Conservation (phyloP, 2,113 vertebrate species). For the Syrrhaptes paradoxus region DNA sequence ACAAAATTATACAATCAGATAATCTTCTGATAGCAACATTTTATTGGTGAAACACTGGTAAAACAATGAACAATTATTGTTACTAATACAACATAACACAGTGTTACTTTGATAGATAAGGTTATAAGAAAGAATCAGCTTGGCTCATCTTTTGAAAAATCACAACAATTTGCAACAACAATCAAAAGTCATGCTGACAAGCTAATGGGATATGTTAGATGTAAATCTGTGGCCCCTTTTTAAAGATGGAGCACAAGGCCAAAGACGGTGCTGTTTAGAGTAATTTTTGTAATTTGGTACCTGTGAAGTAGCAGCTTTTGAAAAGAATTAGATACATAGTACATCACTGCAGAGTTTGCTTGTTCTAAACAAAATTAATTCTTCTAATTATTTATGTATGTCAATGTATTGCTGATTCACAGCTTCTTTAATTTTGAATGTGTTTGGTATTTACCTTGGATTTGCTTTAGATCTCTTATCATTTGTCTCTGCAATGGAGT, state of each 20-base stretch:
- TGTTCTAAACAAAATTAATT: slow-evolving; percentile 36
- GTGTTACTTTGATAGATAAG: not conserved
- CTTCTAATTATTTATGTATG: slow-evolving; percentile 21
- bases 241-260: not conserved
- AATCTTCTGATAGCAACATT: not conserved
- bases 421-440: not conserved
- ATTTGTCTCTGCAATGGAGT: not conserved
- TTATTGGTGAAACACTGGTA: not conserved
- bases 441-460: slow-evolving; percentile 10
- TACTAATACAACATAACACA: not conserved
- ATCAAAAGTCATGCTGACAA: not conserved
- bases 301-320: not conserved
- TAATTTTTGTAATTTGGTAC: not conserved
- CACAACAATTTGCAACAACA: not conserved
- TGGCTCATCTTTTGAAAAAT: not conserved
- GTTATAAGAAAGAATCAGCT: not conserved
- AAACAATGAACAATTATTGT: not conserved
- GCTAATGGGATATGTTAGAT: not conserved
- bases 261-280: not conserved
- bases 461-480: not conserved
- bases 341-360: not conserved
- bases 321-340: not conserved
- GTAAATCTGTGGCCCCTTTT: not conserved
- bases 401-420: slow-evolving; percentile 38
- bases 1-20: not conserved